These are phyloP conservation scores for Rhopalosiphum maidis DNA, from an alignment of 1,140 invertebrate species.

Conservation along the genomic window DNA sequence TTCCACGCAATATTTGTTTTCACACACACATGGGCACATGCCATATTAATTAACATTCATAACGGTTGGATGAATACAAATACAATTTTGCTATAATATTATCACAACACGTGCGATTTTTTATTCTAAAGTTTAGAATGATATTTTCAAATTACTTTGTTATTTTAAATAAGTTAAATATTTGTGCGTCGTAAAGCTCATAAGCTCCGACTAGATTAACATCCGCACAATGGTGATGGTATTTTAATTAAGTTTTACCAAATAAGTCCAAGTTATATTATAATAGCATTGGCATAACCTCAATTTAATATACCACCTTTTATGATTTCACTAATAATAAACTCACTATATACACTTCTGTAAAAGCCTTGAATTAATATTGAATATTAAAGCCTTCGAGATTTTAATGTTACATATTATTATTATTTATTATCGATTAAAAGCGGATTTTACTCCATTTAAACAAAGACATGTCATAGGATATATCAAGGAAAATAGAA, in stretches of 20 bases:
- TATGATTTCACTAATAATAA: constrained; percentile 1
- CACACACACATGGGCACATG: neutral
- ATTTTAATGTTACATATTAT: neutral
- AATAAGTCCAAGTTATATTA: constrained; percentile 1
- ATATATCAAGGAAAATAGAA: neutral
- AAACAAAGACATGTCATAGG: neutral
- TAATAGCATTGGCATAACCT: constrained; percentile 16
- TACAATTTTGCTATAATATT: neutral
- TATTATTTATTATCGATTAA: neutral
- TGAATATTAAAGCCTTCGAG: neutral
- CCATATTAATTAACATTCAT: neutral
- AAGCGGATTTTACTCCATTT: neutral
- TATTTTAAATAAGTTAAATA: constrained; percentile 24
- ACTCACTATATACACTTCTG: neutral
- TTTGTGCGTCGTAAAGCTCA: neutral
- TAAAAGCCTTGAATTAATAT: neutral
- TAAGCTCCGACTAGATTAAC: neutral
- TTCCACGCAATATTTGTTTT: neutral
- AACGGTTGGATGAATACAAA: neutral
- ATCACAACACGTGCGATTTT: constrained; percentile 15
- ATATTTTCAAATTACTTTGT: constrained; percentile 12
- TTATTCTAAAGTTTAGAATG: constrained; percentile 9
- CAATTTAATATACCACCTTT: neutral
- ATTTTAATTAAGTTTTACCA: constrained; percentile 21
- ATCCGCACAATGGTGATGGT: neutral